Base-by-base conservation (phyloP, 35 echinoderm and acorn worm species). In the Ophioderma brevispina region DNA sequence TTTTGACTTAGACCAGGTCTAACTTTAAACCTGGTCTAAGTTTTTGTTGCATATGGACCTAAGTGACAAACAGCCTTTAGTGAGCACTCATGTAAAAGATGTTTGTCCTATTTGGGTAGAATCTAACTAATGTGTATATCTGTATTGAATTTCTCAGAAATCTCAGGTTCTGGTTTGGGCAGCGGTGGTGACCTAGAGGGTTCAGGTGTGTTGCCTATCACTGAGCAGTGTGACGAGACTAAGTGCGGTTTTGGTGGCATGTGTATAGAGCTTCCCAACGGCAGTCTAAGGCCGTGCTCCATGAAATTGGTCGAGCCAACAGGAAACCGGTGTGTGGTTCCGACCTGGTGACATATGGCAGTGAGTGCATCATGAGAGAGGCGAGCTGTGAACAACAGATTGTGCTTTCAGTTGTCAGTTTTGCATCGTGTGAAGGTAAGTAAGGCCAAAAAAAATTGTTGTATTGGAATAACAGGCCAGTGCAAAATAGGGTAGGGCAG, bases 391-490 rank as follows among this genome's bases (percentile, higher is more conserved):
- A 91, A 55, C 90, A 95, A 35, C 91, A 92, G 28, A 59, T 1
- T 19, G 32, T 39, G 0, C 93, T 99, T 76, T 38, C 80, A 0
- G 35, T 82, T 0, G 79, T 82, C 32, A 81, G 70, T 37, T 37
- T 86, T 10, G 92, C 85, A 38, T 88, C 92, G 0, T 98, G 96
- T 94, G 92, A 98, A 98, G 96, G 96, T 98, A 85, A 55, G 30
- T 52, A 46, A n/a, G n/a, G n/a, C n/a, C n/a, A n/a, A n/a, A n/a
- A n/a, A n/a, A n/a, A n/a, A n/a, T n/a, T n/a, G n/a, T n/a, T n/a
- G n/a, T n/a, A n/a, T n/a, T n/a, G n/a, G n/a, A n/a, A n/a, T n/a
- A n/a, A n/a, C n/a, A n/a, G n/a, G n/a, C n/a, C n/a, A n/a, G n/a
- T n/a, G n/a, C n/a, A n/a, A n/a, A n/a, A n/a, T n/a, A n/a, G n/a